A percentile compares a stretch with the other conserved stretches of the same genome.
These are phyloP conservation scores for Chrosomus eos DNA, from an alignment of 2,797 vertebrate genomes.

Conservation along the genomic window DNA sequence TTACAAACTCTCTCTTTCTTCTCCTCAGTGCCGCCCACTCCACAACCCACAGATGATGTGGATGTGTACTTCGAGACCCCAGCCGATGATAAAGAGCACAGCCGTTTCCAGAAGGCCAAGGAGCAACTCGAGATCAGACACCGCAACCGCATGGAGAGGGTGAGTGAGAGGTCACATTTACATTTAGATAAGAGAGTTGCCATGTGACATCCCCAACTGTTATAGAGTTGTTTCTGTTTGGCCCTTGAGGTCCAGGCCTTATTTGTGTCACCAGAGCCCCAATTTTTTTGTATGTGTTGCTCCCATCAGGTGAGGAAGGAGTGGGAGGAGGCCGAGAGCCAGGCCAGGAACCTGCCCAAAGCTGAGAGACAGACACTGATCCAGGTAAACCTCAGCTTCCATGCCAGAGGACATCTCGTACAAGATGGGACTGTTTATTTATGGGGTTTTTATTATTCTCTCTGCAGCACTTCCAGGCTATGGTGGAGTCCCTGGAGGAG, in stretches of 20 bases:
- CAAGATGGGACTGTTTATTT: constrained; percentile 8
- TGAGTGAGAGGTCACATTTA: constrained; percentile 66
- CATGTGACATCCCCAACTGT: background rate
- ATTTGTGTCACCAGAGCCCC: background rate
- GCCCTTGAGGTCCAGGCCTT: background rate
- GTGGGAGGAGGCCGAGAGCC: constrained; percentile 95
- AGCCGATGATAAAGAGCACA: constrained; percentile 94
- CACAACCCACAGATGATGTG: constrained; percentile 91
- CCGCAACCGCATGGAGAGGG: constrained; percentile 95
- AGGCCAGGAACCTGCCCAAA: constrained; percentile 96
- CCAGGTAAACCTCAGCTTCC: constrained; percentile 80
- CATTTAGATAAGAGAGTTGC: background rate
- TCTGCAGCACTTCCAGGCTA: constrained; percentile 92
- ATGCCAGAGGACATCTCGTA: background rate
- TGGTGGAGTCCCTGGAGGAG: constrained; percentile 96
- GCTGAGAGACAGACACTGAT: constrained; percentile 94
- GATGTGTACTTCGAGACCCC: constrained; percentile 98
- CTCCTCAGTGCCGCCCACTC: constrained; percentile 79
- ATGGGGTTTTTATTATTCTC: background rate
- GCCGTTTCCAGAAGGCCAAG: constrained; percentile 97
- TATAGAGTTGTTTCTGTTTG: background rate
- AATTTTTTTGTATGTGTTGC: background rate
- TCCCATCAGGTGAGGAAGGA: constrained; percentile 90
- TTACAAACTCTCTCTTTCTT: background rate
- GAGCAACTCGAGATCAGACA: constrained; percentile 96